Base-by-base conservation (phyloP, 2,888 invertebrate genomes). In the Torymus texanus region DNA sequence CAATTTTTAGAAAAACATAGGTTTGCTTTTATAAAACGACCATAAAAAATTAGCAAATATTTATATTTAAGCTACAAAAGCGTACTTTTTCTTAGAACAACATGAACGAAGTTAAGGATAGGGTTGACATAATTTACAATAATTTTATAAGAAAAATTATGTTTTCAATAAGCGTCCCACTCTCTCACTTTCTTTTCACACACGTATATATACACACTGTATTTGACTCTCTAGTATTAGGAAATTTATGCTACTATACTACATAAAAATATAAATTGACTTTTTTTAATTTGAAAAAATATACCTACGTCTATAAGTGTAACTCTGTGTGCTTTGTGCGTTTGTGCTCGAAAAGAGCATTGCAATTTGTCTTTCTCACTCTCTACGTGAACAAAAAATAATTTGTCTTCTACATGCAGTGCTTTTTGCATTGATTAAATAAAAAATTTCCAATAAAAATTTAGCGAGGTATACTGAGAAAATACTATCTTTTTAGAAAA, bases 331-430 rank as follows among this genome's bases (percentile, higher is more conserved):
- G 61, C 21, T 74, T 2, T 79, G 75, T 71, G 61, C 55, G n/a
- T 63, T 66, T 58, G 55, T 62, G 59, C 29, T 67, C 51, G n/a
- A 73, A 21, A 62, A 61, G 18, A 67, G 21, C 55, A 13, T 55
- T 63, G 51, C 29, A n/a, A 41, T 21, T 16, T 75, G 18, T 58
- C 58, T 79, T 63, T 79, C 55, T 75, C 61, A 51, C 66, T 68
- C 56, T 80, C 18, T 73, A 29, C 58, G 63, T 77, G 59, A 41
- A 59, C 16, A 55, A 75, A 65, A 78, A 59, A 71, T 51, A 71
- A 41, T 16, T 75, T 10, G 53, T 74, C 70, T n/a, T 68, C 29
- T 59, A 51, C 78, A 78, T 78, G 78, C 74, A 80, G 80, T 78
- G 73, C 76, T 3, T 51, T 71, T 70, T 71, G 53, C 16, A 21